Conservation (phyloP, 2,888 invertebrate species). For the Troides oblongomaculatus region DNA sequence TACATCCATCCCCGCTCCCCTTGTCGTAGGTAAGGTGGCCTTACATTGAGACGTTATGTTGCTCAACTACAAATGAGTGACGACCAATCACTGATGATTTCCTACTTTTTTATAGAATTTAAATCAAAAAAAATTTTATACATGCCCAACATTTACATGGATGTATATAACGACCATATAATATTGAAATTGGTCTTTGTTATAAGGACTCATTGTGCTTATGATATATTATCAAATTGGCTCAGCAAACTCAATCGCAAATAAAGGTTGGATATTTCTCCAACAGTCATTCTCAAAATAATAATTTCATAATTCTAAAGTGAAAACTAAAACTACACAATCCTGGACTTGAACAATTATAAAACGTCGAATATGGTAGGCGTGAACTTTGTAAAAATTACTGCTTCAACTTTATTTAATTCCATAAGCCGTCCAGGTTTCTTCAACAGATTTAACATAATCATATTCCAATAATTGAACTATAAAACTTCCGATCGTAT, state of each 20-base stretch:
- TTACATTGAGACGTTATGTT: slow-evolving; percentile 15
- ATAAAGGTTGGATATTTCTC: too few relatives aligned
- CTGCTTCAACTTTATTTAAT: not conserved
- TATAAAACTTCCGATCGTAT: not conserved
- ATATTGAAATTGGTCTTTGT: slow-evolving; percentile 1
- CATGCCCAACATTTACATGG: slow-evolving; percentile 3
- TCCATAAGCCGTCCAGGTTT: not conserved
- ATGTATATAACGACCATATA: not conserved
- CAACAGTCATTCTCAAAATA: too few relatives aligned
- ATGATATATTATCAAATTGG: not conserved
- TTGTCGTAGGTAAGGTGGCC: slow-evolving; percentile 15
- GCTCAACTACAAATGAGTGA: not conserved
- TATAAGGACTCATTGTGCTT: slow-evolving; percentile 19
- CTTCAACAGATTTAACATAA: too few relatives aligned
- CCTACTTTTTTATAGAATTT: slow-evolving; percentile 5
- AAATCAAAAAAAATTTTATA: not conserved
- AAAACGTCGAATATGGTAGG: not conserved
- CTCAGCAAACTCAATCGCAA: too few relatives aligned
- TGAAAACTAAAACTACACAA: not conserved
- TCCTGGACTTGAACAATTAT: not conserved
- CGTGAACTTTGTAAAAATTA: not conserved
- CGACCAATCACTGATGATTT: slow-evolving; percentile 1
- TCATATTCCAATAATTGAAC: not conserved
- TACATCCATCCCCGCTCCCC: slow-evolving; percentile 11
- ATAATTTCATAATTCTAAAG: too few relatives aligned